Evolutionary conservation across 2,888 invertebrate genomes (phyloP), one percentile per base, ranked within the genome.

Genomic region (Caenorhabditis japonica): DNA sequence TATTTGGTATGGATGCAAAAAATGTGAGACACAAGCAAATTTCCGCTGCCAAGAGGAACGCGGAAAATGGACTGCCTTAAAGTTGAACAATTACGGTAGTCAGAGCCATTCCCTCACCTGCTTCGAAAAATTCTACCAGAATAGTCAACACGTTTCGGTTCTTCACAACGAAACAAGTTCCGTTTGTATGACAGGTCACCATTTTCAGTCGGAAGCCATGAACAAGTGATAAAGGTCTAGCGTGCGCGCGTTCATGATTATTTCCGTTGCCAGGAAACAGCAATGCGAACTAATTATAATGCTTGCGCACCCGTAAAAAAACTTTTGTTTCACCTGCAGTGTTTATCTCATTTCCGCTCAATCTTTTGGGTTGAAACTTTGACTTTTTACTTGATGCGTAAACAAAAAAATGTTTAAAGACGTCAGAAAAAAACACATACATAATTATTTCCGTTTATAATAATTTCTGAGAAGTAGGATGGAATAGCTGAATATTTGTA

Each of bases 11-110:
- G 4, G 60, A 66, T 10, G 33, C 21, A 7, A 56, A 19, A n/a
- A 66, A 36, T 8, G 47, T 33, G 5, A 56, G 7, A 17, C 47
- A 60, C 4, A 69, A 19, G 8, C 30, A 52, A n/a, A 60, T 47
- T 53, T 69, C 47, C 10, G 27, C 53, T 2, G 69, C 60, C 10
- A 69, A 34, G 4, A 69, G 53, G 27, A 60, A 69, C 30, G 60
- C 53, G 12, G 69, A 69, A 7, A 69, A 60, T 12, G 69, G 69
- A 27, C 44, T 69, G 33, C 69, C 69, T 69, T 25, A 15, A 64
- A 47, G 3, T 3, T 25, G n/a, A n/a, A 7, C 15, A 27, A n/a
- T n/a, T 46, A 46, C 44, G 25, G 44, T 51, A 51, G n/a, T 1
- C 21, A 13, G 12, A 1, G 13, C 5, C 1, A 0, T 1, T 2